Conservation (phyloP, 2,113 vertebrate species). For the Nothoprocta perdicaria region DNA sequence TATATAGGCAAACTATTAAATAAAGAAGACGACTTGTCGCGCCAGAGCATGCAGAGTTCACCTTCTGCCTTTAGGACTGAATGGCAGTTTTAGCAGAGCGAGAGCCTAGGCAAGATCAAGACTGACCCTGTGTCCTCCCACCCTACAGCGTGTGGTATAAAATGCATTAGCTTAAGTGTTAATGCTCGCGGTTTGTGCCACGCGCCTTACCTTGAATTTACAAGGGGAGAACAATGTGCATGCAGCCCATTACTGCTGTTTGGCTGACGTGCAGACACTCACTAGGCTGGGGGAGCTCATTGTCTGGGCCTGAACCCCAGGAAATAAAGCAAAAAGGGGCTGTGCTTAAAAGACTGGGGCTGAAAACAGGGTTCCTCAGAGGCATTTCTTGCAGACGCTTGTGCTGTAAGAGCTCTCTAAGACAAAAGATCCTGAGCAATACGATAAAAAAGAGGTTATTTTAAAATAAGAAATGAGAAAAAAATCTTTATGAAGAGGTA, state of each 20-base stretch:
- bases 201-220: not conserved
- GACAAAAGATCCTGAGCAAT: not conserved
- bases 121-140: not conserved
- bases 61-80: not conserved
- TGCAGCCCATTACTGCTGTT: not conserved
- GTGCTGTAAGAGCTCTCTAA: not conserved
- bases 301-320: not conserved
- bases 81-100: not conserved
- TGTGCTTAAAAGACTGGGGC: not conserved
- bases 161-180: not conserved
- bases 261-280: not conserved
- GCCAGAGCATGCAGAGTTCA: not conserved
- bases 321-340: not conserved
- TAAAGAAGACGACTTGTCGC: not conserved
- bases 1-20: not conserved
- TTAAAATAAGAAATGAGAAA: not conserved
- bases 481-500: not conserved
- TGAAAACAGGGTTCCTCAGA: not conserved
- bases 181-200: not conserved
- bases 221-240: not conserved
- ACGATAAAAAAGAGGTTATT: not conserved
- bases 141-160: not conserved
- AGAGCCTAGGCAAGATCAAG: not conserved
- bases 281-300: not conserved
- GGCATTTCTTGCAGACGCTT: not conserved